Evolutionary conservation across 2,888 invertebrate genomes (phyloP).

Genomic region (Andrena trimmerana): DNA sequence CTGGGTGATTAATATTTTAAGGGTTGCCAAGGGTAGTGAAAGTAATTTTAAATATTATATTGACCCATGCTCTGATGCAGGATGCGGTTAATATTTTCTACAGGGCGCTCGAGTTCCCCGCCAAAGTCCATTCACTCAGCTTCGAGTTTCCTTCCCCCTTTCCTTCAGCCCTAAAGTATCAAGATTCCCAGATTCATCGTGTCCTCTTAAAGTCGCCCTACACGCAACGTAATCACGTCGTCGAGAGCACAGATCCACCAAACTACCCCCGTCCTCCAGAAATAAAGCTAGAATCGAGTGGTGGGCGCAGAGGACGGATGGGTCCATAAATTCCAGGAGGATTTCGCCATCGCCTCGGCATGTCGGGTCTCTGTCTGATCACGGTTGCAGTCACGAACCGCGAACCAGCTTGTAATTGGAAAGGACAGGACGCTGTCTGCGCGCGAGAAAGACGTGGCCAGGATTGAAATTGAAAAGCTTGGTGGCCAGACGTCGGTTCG

Average conservation of each 20-base stretch:
- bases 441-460: slow-evolving; percentile 29
- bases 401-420: slow-evolving; percentile 53
- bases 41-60: background rate
- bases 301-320: slow-evolving; percentile 36
- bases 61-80: too few species aligned
- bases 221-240: slow-evolving; percentile 1
- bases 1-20: slow-evolving; percentile 34
- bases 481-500: slow-evolving; percentile 32
- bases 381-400: slow-evolving; percentile 21
- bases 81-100: too few species aligned
- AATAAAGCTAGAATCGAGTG: slow-evolving; percentile 25
- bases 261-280: background rate
- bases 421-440: slow-evolving; percentile 9
- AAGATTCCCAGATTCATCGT: too few species aligned
- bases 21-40: background rate
- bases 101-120: too few species aligned
- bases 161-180: too few species aligned
- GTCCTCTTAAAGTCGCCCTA: too few species aligned
- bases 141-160: too few species aligned
- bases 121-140: too few species aligned
- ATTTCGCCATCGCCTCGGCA: background rate
- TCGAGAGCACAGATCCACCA: slow-evolving; percentile 14
- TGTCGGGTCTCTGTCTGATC: background rate
- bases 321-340: slow-evolving; percentile 42
- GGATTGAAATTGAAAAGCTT: slow-evolving; percentile 60